Conservation (phyloP, 1,140 invertebrate species). For the Cyclargus thomasi region DNA sequence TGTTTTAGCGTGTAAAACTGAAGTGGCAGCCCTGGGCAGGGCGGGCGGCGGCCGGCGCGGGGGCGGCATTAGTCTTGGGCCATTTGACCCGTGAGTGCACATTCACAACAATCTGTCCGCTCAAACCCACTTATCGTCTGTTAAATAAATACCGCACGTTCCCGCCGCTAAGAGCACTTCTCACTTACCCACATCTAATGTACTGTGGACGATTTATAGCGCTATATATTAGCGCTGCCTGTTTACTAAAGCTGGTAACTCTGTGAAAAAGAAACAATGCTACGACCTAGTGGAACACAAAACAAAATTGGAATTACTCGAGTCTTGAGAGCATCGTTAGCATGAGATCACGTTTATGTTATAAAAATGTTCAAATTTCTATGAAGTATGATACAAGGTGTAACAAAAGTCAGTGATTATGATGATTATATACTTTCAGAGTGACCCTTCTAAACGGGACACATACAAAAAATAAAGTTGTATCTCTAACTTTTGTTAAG, state of each 20-base stretch:
- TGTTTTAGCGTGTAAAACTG: neutral
- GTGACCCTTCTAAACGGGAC: too few relatives aligned
- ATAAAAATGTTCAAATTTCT: too few relatives aligned
- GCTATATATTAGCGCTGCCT: conserved; percentile 11
- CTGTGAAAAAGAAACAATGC: neutral
- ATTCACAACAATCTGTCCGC: conserved; percentile 40
- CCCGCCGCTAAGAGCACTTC: conserved; percentile 61
- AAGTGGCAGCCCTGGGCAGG: neutral
- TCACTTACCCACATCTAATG: conserved; percentile 56
- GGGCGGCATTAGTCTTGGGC: conserved; percentile 57
- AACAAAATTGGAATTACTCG: neutral
- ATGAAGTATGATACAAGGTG: too few relatives aligned
- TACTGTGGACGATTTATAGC: conserved; percentile 43
- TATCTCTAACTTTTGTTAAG: too few relatives aligned
- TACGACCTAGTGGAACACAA: neutral
- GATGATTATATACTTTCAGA: too few relatives aligned
- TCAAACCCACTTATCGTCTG: conserved; percentile 43
- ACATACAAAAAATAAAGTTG: too few relatives aligned
- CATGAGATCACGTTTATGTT: neutral
- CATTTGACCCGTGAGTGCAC: conserved; percentile 56
- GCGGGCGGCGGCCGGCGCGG: conserved; percentile 1
- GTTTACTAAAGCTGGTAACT: neutral
- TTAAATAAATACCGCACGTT: conserved; percentile 72
- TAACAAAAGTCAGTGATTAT: too few relatives aligned
- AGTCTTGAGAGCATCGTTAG: too few relatives aligned